Base-by-base conservation (phyloP, 2,888 invertebrate genomes). In the Platycnemis pennipes region DNA sequence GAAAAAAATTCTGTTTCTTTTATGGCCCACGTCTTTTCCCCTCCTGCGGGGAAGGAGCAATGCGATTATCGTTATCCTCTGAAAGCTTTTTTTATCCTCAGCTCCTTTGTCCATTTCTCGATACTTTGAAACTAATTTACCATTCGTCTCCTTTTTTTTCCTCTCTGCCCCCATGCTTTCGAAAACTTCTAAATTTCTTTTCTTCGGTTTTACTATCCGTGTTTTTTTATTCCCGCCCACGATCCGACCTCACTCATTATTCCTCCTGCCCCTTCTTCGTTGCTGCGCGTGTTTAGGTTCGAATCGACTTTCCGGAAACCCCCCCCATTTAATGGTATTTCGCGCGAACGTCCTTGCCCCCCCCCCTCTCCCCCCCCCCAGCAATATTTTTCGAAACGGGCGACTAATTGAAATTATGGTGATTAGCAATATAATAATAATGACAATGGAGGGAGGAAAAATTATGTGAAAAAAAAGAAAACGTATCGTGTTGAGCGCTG, bases 271-370 rank as follows among this genome's bases (percentile, higher is more conserved):
- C 77, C 13, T 77, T 87, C 45, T 45, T 87, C n/a, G 19, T 87
- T 5, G 8, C 44, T 44, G 45, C 87, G 42, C 44, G 87, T 87
- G 46, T 87, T 87, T 77, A 44, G 46, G 46, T 1, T 87, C 87
- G 26, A 46, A 87, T 46, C 46, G 87, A 87, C 22, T 87, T 87
- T 87, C 87, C 87, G 87, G 87, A 87, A 87, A n/a, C n/a, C 46
- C 26, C 37, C 46, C 26, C 45, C 22, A 3, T 87, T 87, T 87
- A 46, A 87, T 87, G n/a, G 46, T n/a, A 44, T 44, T 87, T 46
- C 77, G 44, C 87, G 45, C 46, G 44, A n/a, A 46, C 87, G 87
- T 87, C 87, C 87, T 87, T 87, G 87, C 87, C 87, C 45, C 37
- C n/a, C n/a, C n/a, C n/a, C n/a, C n/a, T n/a, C n/a, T n/a, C n/a